A percentile compares a stretch with the other conserved stretches of the same genome.
These are phyloP conservation scores for Coregonus clupeaformis DNA, from an alignment of 2,113 vertebrate species.

Conservation along the genomic window DNA sequence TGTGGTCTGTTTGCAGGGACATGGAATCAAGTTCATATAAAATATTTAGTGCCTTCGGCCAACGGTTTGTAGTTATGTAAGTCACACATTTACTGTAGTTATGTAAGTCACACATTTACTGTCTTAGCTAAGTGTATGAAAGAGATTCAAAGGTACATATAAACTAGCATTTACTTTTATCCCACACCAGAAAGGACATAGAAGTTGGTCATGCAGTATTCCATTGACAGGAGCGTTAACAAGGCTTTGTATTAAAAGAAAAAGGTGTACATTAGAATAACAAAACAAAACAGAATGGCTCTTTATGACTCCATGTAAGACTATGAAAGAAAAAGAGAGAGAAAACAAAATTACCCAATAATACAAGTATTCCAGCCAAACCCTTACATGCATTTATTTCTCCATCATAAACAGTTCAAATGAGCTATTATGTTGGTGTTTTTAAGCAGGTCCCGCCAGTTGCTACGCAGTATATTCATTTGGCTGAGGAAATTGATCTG, in stretches of 20 bases:
- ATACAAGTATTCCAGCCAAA: neutral
- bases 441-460: slow-evolving; percentile 43
- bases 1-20: slow-evolving; percentile 59
- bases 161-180: neutral
- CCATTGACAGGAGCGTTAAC: neutral
- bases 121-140: neutral
- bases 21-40: slow-evolving; percentile 10
- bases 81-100: neutral
- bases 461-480: slow-evolving; percentile 47
- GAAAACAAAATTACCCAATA: neutral
- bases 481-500: slow-evolving; percentile 40
- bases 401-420: slow-evolving; percentile 30
- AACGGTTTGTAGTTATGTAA: neutral
- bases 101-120: neutral
- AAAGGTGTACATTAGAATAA: neutral
- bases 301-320: neutral
- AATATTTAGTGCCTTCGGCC: neutral
- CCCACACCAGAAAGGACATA: slow-evolving; percentile 9
- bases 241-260: neutral
- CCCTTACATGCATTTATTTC: slow-evolving; percentile 1
- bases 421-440: slow-evolving; percentile 40
- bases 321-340: neutral
- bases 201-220: slow-evolving; percentile 32
- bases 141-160: neutral
- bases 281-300: neutral